Evolutionary conservation across 2,888 invertebrate species (phyloP), one percentile per base, ranked within the genome.

Genomic region (Ennomos fuscantarius): DNA sequence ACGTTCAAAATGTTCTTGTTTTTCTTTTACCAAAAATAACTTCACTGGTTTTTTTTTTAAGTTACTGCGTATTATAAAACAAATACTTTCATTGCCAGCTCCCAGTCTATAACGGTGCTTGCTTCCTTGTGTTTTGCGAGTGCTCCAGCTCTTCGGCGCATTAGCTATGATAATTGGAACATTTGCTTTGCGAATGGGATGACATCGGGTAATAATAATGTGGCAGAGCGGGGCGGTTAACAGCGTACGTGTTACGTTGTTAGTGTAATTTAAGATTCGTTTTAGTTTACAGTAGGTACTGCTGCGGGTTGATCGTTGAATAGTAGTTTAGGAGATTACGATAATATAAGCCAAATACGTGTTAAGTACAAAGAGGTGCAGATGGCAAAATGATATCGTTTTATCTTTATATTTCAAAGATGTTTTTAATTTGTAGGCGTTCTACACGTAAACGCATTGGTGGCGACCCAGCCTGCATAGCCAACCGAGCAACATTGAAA

Each of bases 131-230:
- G 74, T 69, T 76, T 74, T 70, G 72, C 67, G 65, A 70, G 71
- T 64, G 66, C 70, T 68, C 68, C 75, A 76, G 78, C 79, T 82
- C 78, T 78, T 80, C 82, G 82, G 76, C 74, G 79, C 88, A 87
- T 89, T 89, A 88, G 83, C 80, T 89, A 89, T 87, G 89, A 89
- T 88, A 89, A 89, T 87, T 89, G 87, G 86, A 79, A 87, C 87
- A 87, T 89, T 89, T 86, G 86, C 86, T 85, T 86, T 81, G 84
- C 81, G 83, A 81, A 82, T 82, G 80, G 77, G 77, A 84, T 79
- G 84, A 81, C 82, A 84, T 81, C 72, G 80, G 72, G 68, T 81
- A 77, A 78, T 84, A 81, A 79, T 79, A 82, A 78, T 68, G 71
- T 73, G 69, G 63, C 63, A 65, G 71, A 71, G 66, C 69, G 68